Conservation (phyloP, 1,140 invertebrate genomes). For the Euschistus heros region DNA sequence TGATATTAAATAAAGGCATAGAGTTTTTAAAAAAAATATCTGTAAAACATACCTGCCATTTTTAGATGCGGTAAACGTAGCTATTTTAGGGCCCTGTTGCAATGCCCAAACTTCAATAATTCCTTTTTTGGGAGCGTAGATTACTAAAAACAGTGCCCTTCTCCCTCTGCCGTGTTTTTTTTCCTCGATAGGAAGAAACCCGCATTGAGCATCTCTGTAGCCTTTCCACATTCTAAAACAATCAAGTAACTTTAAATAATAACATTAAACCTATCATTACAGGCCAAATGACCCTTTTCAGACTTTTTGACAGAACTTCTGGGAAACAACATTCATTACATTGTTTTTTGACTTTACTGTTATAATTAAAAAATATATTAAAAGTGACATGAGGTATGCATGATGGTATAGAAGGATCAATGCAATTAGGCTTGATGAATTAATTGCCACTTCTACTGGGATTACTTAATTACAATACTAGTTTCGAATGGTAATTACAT, state of each 20-base stretch:
- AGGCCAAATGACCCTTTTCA: too few species aligned
- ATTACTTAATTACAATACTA: too few species aligned
- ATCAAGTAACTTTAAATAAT: constrained; percentile 4
- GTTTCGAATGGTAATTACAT: too few species aligned
- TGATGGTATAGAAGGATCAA: too few species aligned
- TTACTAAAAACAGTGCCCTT: constrained; percentile 63
- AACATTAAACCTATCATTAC: too few species aligned
- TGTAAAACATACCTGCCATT: constrained; percentile 44
- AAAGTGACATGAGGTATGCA: too few species aligned
- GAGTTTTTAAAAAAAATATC: neutral
- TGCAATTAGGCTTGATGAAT: too few species aligned
- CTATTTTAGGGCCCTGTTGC: constrained; percentile 75
- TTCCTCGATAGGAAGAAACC: constrained; percentile 72
- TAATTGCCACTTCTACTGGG: too few species aligned
- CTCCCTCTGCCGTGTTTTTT: constrained; percentile 36
- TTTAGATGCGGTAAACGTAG: constrained; percentile 80
- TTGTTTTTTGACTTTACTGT: too few species aligned
- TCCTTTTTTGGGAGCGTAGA: constrained; percentile 74
- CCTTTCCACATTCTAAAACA: constrained; percentile 36
- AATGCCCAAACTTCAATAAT: constrained; percentile 77
- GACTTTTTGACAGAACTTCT: too few species aligned
- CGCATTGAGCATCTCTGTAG: constrained; percentile 85
- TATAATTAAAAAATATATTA: too few species aligned
- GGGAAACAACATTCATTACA: too few species aligned
- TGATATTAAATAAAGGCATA: neutral